phyloP scores from a whole-genome alignment of 30 jellyfish, hydroid and myxozoan species.

The Chrysaora quinquecirrha region DNA sequence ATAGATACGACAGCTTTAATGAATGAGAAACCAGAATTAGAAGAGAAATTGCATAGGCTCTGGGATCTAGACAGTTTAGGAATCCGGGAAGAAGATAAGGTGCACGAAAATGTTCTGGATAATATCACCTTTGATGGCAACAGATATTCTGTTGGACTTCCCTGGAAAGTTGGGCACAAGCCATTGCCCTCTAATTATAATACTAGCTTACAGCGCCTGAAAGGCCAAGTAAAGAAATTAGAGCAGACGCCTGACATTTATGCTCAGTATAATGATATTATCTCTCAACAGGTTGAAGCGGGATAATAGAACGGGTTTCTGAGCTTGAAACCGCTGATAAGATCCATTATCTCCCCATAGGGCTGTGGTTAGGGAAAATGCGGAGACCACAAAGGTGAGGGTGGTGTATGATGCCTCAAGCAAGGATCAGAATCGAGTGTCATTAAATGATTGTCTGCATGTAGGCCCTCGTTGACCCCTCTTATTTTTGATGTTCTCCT shows the following conservation, averaged over 20 bases:
- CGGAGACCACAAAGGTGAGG: slow-evolving; percentile 62
- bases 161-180: slow-evolving; percentile 50
- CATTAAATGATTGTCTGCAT: slow-evolving; percentile 41
- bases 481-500: slow-evolving; percentile 33
- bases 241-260: slow-evolving; percentile 36
- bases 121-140: slow-evolving; percentile 7
- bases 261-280: slow-evolving; percentile 38
- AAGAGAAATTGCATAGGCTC: slow-evolving; percentile 6
- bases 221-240: slow-evolving; percentile 52
- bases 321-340: slow-evolving; percentile 48
- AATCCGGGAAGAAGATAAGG: slow-evolving; percentile 27
- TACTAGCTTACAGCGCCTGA: slow-evolving; percentile 18
- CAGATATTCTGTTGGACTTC: slow-evolving; percentile 48
- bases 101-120: slow-evolving; percentile 12
- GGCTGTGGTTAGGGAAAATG: slow-evolving; percentile 50
- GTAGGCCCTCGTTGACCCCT: slow-evolving; percentile 50
- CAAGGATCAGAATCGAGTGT: slow-evolving; percentile 19
- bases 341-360: slow-evolving; percentile 46
- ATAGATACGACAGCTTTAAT: neutral
- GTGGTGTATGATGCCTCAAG: slow-evolving; percentile 56
- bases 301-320: slow-evolving; percentile 43
- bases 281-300: slow-evolving; percentile 35
- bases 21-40: too few relatives aligned
- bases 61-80: slow-evolving; percentile 69
- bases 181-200: slow-evolving; percentile 32